These are phyloP conservation scores for Chrysoperla carnea DNA, from an alignment of 1,140 invertebrate species.

Conservation along the genomic window DNA sequence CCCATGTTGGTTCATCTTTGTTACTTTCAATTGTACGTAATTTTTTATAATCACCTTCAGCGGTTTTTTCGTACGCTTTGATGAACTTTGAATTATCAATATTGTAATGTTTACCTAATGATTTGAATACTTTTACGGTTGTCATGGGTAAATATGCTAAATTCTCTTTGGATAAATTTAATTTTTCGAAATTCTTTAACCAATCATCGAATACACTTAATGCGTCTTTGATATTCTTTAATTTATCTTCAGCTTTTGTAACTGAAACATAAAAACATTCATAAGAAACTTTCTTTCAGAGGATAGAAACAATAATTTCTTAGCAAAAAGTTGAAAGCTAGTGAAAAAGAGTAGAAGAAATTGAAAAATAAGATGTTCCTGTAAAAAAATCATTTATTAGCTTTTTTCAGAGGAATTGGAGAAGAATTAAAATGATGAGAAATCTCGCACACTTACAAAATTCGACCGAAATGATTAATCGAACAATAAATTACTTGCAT, in stretches of 20 bases:
- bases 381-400: too few relatives aligned
- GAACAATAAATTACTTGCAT: too few relatives aligned
- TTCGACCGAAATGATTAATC: too few relatives aligned
- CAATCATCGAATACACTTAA: conserved; percentile 41
- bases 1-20: conserved; percentile 35
- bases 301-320: too few relatives aligned
- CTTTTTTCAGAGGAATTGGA: too few relatives aligned
- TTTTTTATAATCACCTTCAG: conserved; percentile 42
- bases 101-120: conserved; percentile 16
- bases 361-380: too few relatives aligned
- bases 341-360: too few relatives aligned
- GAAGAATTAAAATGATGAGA: too few relatives aligned
- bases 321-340: too few relatives aligned
- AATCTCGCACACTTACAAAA: too few relatives aligned
- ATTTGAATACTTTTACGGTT: conserved; percentile 17
- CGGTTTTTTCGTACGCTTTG: conserved; percentile 31
- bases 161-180: conserved; percentile 38
- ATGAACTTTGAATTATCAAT: conserved; percentile 24
- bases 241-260: conserved; percentile 43
- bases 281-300: too few relatives aligned
- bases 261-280: conserved; percentile 23
- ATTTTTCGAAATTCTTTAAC: conserved; percentile 38
- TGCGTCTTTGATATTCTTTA: conserved; percentile 44
- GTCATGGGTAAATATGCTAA: conserved; percentile 33
- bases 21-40: conserved; percentile 34